A percentile compares a stretch with the other conserved stretches of the same genome.
phyloP scores from a whole-genome alignment of 2,797 vertebrate species.

The Notolepis coatsorum region DNA sequence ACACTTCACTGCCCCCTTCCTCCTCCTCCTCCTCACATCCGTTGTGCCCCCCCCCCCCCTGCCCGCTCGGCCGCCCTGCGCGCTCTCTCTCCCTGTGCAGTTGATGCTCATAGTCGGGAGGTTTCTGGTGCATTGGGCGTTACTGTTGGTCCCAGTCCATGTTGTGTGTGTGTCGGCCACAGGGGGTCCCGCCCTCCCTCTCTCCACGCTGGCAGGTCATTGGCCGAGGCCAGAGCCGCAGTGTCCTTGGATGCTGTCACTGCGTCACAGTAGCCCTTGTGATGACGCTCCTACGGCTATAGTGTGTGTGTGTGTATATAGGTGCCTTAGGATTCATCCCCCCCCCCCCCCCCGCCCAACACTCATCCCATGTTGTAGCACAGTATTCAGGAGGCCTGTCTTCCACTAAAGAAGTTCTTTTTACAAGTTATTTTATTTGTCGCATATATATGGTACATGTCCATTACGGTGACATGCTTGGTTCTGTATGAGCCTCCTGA shows the following conservation, averaged over 20 bases:
- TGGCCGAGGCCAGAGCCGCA: constrained; percentile 47
- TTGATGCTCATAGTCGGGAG: constrained; percentile 18
- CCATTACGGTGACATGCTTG: no score
- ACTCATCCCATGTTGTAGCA: no score
- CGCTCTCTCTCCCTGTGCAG: constrained; percentile 8
- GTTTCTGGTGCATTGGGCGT: constrained; percentile 25
- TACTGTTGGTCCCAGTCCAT: constrained; percentile 22
- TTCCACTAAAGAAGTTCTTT: no score
- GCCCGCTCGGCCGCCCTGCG: neutral
- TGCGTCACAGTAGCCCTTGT: constrained; percentile 30
- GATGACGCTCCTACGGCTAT: constrained; percentile 12
- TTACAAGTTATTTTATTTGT: no score
- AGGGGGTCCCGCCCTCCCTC: constrained; percentile 63
- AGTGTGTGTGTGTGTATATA: constrained; percentile 20
- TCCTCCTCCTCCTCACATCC: constrained; percentile 45
- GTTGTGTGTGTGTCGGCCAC: constrained; percentile 57
- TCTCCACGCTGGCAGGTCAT: constrained; percentile 54
- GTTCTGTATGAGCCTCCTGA: no score
- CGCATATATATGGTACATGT: no score
- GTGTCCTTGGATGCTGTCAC: constrained; percentile 57
- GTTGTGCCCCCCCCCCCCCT: constrained; percentile 33
- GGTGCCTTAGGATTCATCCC: neutral
- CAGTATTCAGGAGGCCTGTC: no score
- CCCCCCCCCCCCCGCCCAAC: no score
- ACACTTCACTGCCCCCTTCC: constrained; percentile 44